Evolutionary conservation across 1,140 invertebrate genomes (phyloP).

Genomic region (Papilio polytes): DNA sequence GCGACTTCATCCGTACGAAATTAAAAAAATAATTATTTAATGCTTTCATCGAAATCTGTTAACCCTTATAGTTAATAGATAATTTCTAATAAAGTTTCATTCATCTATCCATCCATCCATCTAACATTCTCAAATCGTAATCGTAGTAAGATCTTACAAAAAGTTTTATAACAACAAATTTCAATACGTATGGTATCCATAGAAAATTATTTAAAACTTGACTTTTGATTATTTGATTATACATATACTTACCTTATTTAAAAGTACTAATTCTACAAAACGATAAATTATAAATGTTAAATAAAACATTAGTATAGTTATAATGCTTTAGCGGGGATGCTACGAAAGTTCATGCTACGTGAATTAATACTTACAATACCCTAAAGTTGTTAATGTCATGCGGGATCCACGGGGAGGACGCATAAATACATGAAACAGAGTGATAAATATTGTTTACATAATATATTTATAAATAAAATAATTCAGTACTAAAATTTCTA

Average conservation of each 20-base stretch:
- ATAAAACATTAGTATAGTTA: not conserved
- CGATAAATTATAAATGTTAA: not conserved
- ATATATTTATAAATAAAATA: constrained; percentile 31
- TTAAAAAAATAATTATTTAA: no score
- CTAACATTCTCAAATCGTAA: no score
- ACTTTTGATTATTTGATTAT: no score
- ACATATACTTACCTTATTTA: constrained; percentile 7
- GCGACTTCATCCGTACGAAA: no score
- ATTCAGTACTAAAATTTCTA: constrained; percentile 23
- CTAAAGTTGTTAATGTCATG: constrained; percentile 78
- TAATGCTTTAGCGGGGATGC: not conserved
- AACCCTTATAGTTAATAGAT: no score
- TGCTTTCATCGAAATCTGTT: no score
- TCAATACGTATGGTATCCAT: not conserved
- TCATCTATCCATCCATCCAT: no score
- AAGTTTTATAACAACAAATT: not conserved
- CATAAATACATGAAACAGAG: constrained; percentile 69
- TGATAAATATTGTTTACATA: constrained; percentile 46
- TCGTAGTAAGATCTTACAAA: no score
- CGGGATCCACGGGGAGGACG: constrained; percentile 72
- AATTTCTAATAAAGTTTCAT: no score
- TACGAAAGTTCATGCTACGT: constrained; percentile 53
- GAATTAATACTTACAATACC: constrained; percentile 77
- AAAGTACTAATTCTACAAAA: not conserved
- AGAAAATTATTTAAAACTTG: not conserved